A percentile compares a stretch with the other conserved stretches of the same genome.
Conservation (phyloP, 2,888 invertebrate genomes). For the Chydorus sphaericus region DNA sequence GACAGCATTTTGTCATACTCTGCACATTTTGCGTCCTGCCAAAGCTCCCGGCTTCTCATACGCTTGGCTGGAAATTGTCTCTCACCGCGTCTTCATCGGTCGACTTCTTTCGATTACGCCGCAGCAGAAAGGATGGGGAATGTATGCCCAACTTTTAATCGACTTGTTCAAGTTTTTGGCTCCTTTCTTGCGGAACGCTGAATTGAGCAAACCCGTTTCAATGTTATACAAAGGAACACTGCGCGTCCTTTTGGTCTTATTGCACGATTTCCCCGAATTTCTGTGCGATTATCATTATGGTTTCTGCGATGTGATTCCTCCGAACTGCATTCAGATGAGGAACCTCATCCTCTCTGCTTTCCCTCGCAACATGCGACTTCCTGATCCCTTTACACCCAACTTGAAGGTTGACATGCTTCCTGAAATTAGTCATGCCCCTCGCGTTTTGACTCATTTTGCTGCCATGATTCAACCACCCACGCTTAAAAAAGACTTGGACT, state of each 20-base stretch:
- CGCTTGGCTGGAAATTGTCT: constrained; percentile 95
- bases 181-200: constrained; percentile 92
- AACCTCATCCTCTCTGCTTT: constrained; percentile 96
- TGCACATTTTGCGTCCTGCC: constrained; percentile 81
- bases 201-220: constrained; percentile 84
- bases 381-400: constrained; percentile 97
- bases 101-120: constrained; percentile 79
- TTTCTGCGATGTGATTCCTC: constrained; percentile 97
- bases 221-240: constrained; percentile 90
- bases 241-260: constrained; percentile 78
- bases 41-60: constrained; percentile 94
- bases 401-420: constrained; percentile 81
- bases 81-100: constrained; percentile 90
- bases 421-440: constrained; percentile 75
- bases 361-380: constrained; percentile 92
- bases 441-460: constrained; percentile 75
- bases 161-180: constrained; percentile 93
- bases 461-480: constrained; percentile 69
- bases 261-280: constrained; percentile 99
- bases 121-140: constrained; percentile 91
- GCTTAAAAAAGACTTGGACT: constrained; percentile 92
- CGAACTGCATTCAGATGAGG: constrained; percentile 96
- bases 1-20: constrained; percentile 88
- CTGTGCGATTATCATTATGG: constrained; percentile 98
- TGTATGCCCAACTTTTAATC: constrained; percentile 89